phyloP scores from a whole-genome alignment of 2,797 vertebrate genomes.

The Toxotes lorentzi region DNA sequence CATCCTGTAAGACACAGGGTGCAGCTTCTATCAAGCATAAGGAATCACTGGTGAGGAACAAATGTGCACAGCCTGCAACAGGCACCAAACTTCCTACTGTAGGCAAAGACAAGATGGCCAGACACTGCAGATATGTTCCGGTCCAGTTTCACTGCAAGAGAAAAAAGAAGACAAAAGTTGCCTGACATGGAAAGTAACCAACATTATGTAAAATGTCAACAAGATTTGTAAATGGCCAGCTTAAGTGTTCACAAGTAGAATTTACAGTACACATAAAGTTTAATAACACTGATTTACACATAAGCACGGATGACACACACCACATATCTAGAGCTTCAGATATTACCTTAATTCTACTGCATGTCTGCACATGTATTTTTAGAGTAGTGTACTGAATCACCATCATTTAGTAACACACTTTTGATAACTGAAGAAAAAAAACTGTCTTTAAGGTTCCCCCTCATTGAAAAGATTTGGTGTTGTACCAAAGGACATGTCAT shows the following conservation, averaged over 20 bases:
- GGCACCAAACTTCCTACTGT: constrained; percentile 57
- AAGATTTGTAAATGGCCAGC: constrained; percentile 25
- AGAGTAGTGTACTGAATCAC: constrained; percentile 6
- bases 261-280: constrained; percentile 55
- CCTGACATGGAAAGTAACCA: constrained; percentile 40
- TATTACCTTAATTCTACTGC: background rate
- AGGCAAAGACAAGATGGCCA: constrained; percentile 43
- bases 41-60: constrained; percentile 70
- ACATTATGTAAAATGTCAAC: constrained; percentile 58
- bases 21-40: constrained; percentile 79
- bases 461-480: constrained; percentile 2
- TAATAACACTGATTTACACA: constrained; percentile 20
- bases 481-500: constrained; percentile 8
- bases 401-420: constrained; percentile 4
- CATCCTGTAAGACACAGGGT: constrained; percentile 80
- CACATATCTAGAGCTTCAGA: background rate
- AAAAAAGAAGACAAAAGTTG: constrained; percentile 43
- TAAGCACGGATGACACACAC: constrained; percentile 9
- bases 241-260: constrained; percentile 30
- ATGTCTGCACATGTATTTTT: background rate
- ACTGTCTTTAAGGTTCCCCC: background rate
- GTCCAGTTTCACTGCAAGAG: constrained; percentile 77
- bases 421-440: background rate
- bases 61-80: constrained; percentile 57
- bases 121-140: constrained; percentile 47